Percentiles rank a stretch among this genome's conserved stretches.
Evolutionary conservation across 2,113 vertebrate species (phyloP).

Genomic region (Colius striatus): DNA sequence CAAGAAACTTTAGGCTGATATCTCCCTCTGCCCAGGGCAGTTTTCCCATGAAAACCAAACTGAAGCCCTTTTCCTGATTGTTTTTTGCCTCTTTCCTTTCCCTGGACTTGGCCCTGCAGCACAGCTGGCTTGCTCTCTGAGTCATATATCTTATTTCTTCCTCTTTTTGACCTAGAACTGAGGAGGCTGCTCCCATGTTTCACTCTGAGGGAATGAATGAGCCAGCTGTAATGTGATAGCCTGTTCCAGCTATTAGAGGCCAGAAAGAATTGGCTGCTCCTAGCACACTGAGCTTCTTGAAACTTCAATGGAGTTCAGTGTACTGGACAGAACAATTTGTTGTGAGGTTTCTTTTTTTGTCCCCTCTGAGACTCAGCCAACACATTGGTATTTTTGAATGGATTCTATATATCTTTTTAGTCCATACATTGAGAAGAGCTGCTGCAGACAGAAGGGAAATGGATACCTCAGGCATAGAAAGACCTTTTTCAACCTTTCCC

Average conservation of each 20-base stretch:
- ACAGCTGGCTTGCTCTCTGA: background rate
- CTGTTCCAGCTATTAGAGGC: background rate
- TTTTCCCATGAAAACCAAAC: background rate
- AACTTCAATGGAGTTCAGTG: background rate
- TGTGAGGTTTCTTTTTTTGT: too few species aligned
- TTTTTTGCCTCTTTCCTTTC: background rate
- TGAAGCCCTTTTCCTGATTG: background rate
- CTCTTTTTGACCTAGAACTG: background rate
- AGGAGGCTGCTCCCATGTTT: background rate
- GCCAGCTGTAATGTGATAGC: background rate
- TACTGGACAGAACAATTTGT: background rate
- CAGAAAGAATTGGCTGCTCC: background rate
- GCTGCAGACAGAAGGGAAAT: background rate
- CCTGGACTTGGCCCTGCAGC: background rate
- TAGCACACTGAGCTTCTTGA: background rate
- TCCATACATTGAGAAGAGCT: background rate
- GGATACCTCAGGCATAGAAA: background rate
- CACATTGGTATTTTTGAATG: background rate
- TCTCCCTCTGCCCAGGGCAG: background rate
- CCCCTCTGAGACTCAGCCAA: fast-evolving
- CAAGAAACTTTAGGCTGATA: background rate
- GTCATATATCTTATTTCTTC: background rate
- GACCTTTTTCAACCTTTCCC: background rate
- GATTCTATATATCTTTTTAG: background rate
- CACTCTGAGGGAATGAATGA: background rate